Percentiles rank a stretch among this genome's conserved stretches.
Evolutionary conservation across 2,888 invertebrate genomes (phyloP).

Genomic region (Zaprionus obscuricornis): DNA sequence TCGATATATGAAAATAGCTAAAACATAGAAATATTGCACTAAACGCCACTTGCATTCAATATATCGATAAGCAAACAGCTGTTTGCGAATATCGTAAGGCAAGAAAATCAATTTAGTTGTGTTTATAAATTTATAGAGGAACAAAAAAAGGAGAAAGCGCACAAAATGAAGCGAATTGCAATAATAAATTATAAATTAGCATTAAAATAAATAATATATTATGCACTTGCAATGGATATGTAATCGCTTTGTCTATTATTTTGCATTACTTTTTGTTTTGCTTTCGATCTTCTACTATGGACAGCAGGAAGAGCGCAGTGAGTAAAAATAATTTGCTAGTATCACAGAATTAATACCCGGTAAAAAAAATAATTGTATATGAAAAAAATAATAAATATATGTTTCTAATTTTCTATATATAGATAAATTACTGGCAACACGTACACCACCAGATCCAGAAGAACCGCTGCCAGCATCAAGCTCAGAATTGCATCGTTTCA

Average conservation of each 20-base stretch:
- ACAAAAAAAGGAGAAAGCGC: background rate
- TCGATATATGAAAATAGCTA: too few relatives aligned
- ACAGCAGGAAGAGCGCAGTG: constrained; percentile 14
- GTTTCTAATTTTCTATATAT: too few relatives aligned
- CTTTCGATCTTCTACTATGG: constrained; percentile 30
- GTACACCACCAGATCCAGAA: constrained; percentile 87
- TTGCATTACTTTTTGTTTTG: constrained; percentile 14
- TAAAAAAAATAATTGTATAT: too few relatives aligned
- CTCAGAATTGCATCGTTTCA: constrained; percentile 87
- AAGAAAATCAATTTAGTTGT: too few relatives aligned
- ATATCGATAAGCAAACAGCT: too few relatives aligned
- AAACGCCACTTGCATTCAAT: too few relatives aligned
- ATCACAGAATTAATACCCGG: too few relatives aligned
- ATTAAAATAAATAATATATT: background rate
- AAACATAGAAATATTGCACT: too few relatives aligned
- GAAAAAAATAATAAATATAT: background rate
- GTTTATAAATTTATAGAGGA: too few relatives aligned
- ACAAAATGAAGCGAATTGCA: constrained; percentile 2
- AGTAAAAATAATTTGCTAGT: background rate
- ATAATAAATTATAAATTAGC: constrained; percentile 8
- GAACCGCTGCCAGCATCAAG: constrained; percentile 87
- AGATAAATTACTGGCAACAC: too few relatives aligned
- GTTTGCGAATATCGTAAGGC: background rate
- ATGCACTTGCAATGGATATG: constrained; percentile 26
- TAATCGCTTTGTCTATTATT: constrained; percentile 8